These are phyloP conservation scores for Drosophila kohkoa DNA, from an alignment of 1,140 invertebrate species.

Conservation along the genomic window DNA sequence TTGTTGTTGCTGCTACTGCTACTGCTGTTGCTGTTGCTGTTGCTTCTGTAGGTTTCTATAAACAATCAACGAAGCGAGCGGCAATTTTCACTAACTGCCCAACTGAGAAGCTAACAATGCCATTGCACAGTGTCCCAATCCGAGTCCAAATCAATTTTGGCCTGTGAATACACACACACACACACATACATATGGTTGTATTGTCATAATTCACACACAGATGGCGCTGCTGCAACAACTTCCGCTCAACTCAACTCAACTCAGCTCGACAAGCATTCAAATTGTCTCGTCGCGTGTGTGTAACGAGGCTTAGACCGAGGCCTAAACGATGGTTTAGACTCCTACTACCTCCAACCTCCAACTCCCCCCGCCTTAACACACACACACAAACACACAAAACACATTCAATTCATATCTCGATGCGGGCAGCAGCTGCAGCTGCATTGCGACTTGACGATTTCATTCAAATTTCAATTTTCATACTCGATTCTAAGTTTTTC, in stretches of 20 bases:
- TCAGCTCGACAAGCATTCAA: conserved; percentile 11
- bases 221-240: conserved; percentile 39
- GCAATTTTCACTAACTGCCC: conserved; percentile 77
- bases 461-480: conserved; percentile 39
- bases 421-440: conserved; percentile 22
- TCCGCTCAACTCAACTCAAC: conserved; percentile 25
- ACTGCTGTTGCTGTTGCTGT: conserved; percentile 43
- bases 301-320: conserved; percentile 46
- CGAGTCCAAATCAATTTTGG: conserved; percentile 70
- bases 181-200: conserved; percentile 7
- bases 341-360: neutral
- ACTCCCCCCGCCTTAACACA: neutral
- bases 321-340: conserved; percentile 45
- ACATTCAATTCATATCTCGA: neutral
- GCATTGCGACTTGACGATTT: conserved; percentile 22
- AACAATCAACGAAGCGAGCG: conserved; percentile 77
- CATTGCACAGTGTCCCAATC: conserved; percentile 68
- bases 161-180: conserved; percentile 64
- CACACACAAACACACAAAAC: neutral
- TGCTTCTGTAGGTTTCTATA: conserved; percentile 62
- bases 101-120: conserved; percentile 53
- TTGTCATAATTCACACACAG: conserved; percentile 52
- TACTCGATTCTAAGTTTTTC: conserved; percentile 30
- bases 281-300: conserved; percentile 47
- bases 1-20: conserved; percentile 46